Evolutionary conservation across 2,888 invertebrate genomes (phyloP), one percentile per base, ranked within the genome.

Genomic region (Clistopyga incitator): DNA sequence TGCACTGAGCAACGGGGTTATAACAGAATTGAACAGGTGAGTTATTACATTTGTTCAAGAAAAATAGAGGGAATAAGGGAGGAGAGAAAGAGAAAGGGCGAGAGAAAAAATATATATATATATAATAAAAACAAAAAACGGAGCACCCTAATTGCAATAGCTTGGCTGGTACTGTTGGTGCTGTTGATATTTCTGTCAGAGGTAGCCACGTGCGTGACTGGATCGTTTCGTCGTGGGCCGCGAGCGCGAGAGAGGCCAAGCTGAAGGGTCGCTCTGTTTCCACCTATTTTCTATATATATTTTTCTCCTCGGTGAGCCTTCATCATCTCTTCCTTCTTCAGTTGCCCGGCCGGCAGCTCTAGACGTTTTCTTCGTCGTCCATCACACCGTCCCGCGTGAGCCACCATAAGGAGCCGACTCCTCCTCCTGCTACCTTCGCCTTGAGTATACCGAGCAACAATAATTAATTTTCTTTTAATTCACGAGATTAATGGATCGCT

Each of bases 401-500:
- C 72, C 50, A 78, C 80, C 82, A 34, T 61, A 61, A 61, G 61
- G 61, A 61, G 8, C n/a, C 61, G 61, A 59, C 76, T 81, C 78
- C 77, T 67, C 29, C 76, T 81, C 78, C 77, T 67, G 45, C 61
- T 42, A 84, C 67, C 80, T 76, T 85, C 72, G 88, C 88, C 86
- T 88, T 87, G 76, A 87, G 88, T 87, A 65, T 42, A 74, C 77
- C 80, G 87, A 88, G 87, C 87, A 88, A 87, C 88, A 84, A 86
- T 90, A 91, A 92, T 92, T 92, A 91, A 92, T 91, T 92, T 91
- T 90, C 90, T 90, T 91, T 91, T 91, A 90, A 91, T 91, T 90
- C 88, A 81, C 82, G 82, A 88, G 90, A 92, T 90, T 90, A 91
- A 92, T 91, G 90, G 89, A 90, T 90, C 87, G 86, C 80, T 85